A percentile compares a stretch with the other conserved stretches of the same genome.
phyloP scores from a whole-genome alignment of 2,797 vertebrate genomes.

The Rhynchotus rufescens region DNA sequence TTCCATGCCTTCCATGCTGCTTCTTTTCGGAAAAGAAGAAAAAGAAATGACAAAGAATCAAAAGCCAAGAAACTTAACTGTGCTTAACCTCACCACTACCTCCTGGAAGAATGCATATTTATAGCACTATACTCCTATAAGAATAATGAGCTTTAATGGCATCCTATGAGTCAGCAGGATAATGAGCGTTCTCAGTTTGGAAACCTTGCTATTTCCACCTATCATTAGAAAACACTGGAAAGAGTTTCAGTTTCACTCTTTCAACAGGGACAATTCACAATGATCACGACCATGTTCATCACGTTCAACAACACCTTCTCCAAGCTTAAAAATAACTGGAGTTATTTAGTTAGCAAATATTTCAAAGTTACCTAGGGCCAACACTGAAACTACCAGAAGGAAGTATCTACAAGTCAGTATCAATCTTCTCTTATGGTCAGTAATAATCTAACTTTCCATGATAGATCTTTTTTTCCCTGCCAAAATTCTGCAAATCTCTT shows the following conservation, averaged over 20 bases:
- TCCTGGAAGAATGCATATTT: conserved; percentile 2
- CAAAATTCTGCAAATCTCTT: background rate
- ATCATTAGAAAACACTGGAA: background rate
- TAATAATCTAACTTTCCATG: background rate
- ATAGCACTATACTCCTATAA: background rate
- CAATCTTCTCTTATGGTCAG: background rate
- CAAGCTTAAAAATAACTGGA: background rate
- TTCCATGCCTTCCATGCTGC: background rate
- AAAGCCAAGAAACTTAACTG: background rate
- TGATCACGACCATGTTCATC: background rate
- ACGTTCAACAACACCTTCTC: background rate
- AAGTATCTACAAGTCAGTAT: background rate
- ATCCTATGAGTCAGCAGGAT: background rate
- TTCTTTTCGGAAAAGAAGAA: background rate
- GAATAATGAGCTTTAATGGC: background rate
- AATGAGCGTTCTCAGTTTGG: background rate
- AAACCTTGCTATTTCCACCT: background rate
- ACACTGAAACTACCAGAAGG: background rate
- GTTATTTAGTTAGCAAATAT: background rate
- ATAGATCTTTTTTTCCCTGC: background rate
- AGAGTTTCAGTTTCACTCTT: background rate
- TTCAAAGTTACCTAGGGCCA: background rate
- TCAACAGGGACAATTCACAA: background rate
- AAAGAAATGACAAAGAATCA: background rate
- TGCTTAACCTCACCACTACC: background rate